Conservation (phyloP, 2,797 vertebrate genomes). For the Oreonectes daqikongensis region DNA sequence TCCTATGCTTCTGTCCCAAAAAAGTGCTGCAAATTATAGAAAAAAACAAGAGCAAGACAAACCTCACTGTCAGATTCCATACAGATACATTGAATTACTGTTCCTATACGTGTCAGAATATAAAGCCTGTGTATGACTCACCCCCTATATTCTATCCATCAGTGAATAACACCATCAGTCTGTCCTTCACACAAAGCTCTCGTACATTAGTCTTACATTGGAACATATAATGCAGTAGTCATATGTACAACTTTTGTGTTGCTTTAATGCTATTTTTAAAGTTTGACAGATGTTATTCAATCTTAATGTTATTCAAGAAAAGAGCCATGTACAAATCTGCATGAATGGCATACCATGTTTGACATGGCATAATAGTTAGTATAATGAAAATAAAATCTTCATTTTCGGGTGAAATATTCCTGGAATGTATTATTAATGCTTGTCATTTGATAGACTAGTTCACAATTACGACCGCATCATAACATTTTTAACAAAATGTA, state of each 20-base stretch:
- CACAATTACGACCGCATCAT: too few relatives aligned
- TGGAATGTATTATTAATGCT: too few relatives aligned
- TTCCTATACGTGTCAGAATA: neutral
- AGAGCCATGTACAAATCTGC: too few relatives aligned
- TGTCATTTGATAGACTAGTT: too few relatives aligned
- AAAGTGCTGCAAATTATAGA: constrained; percentile 17
- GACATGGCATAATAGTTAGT: too few relatives aligned
- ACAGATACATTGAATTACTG: neutral
- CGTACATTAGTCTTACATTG: neutral
- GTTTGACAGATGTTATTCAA: too few relatives aligned
- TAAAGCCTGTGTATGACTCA: neutral
- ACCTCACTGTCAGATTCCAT: constrained; percentile 7
- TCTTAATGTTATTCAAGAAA: too few relatives aligned
- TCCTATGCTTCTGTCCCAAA: constrained; percentile 9
- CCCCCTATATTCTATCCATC: neutral
- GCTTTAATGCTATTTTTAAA: too few relatives aligned
- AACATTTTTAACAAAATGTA: too few relatives aligned
- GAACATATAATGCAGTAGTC: neutral
- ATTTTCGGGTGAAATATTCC: too few relatives aligned
- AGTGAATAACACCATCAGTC: neutral
- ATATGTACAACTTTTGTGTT: neutral
- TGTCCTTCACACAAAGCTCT: neutral
- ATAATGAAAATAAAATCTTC: too few relatives aligned
- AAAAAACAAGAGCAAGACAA: constrained; percentile 1
- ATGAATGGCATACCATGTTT: too few relatives aligned